Conservation (phyloP, 2,797 vertebrate species). For the Furcifer pardalis region DNA sequence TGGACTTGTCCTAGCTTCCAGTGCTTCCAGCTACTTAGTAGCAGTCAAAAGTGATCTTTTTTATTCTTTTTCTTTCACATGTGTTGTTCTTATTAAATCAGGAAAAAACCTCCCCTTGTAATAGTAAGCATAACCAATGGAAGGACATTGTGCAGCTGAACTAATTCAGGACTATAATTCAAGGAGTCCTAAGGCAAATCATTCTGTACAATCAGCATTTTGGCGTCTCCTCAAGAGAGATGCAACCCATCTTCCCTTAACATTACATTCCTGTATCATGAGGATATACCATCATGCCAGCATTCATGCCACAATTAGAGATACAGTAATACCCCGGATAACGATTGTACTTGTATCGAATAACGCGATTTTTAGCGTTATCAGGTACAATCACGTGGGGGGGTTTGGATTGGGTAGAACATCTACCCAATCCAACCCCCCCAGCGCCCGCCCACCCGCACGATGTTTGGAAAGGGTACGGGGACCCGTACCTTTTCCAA, state of each 20-base stretch:
- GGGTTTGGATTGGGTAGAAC: no score
- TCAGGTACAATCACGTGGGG: no score
- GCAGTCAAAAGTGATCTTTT: constrained; percentile 17
- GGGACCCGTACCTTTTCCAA: no score
- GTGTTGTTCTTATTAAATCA: constrained; percentile 34
- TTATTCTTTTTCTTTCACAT: constrained; percentile 13
- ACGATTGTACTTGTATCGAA: no score
- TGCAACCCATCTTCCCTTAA: background rate
- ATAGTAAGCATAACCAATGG: background rate
- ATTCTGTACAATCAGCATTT: constrained; percentile 1
- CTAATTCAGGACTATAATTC: constrained; percentile 37
- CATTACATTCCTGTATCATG: background rate
- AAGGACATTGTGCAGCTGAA: background rate
- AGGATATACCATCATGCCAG: background rate
- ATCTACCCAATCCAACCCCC: no score
- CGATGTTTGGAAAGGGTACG: no score
- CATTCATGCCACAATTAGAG: background rate
- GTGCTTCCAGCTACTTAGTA: constrained; percentile 36
- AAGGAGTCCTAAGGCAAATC: constrained; percentile 20
- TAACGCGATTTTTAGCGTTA: no score
- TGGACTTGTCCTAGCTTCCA: background rate
- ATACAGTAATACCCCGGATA: no score
- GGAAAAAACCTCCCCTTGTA: background rate
- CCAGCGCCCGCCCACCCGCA: no score
- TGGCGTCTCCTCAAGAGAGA: background rate